Evolutionary conservation across 2,797 vertebrate genomes (phyloP), one percentile per base, ranked within the genome.

Genomic region (Delichon dasypus): DNA sequence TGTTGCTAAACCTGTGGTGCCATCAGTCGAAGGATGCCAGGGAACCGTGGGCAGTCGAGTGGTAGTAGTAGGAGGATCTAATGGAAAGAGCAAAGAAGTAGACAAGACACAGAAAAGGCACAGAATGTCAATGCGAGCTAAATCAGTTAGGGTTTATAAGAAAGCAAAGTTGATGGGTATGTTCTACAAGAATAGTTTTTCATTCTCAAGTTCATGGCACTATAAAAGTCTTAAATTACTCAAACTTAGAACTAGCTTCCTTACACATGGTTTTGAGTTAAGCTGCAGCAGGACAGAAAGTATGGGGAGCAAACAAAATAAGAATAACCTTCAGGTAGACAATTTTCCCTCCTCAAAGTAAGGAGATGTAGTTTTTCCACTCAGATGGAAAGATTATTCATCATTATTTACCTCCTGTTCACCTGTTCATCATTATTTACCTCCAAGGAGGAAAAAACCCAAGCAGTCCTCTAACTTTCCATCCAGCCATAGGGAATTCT

Each of bases 1-100:
- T 58, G 97, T 98, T 97, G 98, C 97, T 82, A 98, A 98, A 97
- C 98, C 97, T 94, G 98, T 97, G 97, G 97, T 96, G 62, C 98
- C 97, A 96, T 98, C 98, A 94, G 97, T 97, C 64, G 97, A 98
- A 96, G 98, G 97, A 97, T 89, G 98, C 98, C 88, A 99, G 98
- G 97, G 98, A 98, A 98, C 96, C 98, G 97, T 98, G 96, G 98
- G 98, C 96, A 97, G 97, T 96, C 98, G 98, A 92, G 98, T 97
- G 84, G 98, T 99, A 98, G 99, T 99, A 94, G 99, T 98, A 94
- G 99, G 99, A 97, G 99, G 99, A 98, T 99, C 99, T 99, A 98
- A 99, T 99, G 97, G 95, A 98, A 98, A 98, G 98, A 98, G 98
- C 97, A 97, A 96, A 98, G 96, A 98, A 97, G 97, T 98, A 98